Base-by-base conservation (phyloP, 2,797 vertebrate genomes). In the Phrynocephalus guinanensis region DNA sequence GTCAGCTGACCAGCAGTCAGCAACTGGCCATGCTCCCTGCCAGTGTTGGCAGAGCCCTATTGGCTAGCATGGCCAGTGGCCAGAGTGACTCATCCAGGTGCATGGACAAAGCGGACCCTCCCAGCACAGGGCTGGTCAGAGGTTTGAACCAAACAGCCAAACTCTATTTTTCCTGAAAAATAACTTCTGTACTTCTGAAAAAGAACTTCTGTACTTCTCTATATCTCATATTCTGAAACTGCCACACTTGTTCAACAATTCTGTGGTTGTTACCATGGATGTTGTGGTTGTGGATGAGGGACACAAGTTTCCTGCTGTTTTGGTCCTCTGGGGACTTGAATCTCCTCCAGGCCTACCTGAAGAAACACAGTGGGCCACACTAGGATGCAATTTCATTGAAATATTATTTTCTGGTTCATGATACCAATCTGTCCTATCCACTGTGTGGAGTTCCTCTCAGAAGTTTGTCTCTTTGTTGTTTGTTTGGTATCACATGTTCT, bases 381-480 rank as follows among this genome's bases (percentile, higher is more conserved):
- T 22, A 56, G 22, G 28, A 26, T 72, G 68, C 1, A 48, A 7
- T 66, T 80, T 81, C 33, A 67, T 26, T 18, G 8, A n/a, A n/a
- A 24, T 63, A 11, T 85, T n/a, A 50, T 44, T 78, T 60, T 30
- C 10, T 30, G 63, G 9, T 26, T 44, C 20, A 28, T 44, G 73
- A 30, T 48, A 16, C 50, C 80, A 10, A 20, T 16, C 16, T 20
- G 5, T 2, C 50, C 80, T 80, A 1, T 52, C 16, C 71, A n/a
- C 4, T 48, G 11, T 75, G n/a, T 24, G 22, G 11, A 33, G 7
- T 50, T 76, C 44, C 11, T 8, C 4, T 48, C 7, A 33, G 28
- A 73, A 87, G 28, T 63, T 82, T 86, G 78, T 4, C 30, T 76
- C 26, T 67, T 33, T 72, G 15, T 26, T 81, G 6, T 82, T 82